Base-by-base conservation (phyloP, 2,888 invertebrate genomes). In the Brachycybe producta region DNA sequence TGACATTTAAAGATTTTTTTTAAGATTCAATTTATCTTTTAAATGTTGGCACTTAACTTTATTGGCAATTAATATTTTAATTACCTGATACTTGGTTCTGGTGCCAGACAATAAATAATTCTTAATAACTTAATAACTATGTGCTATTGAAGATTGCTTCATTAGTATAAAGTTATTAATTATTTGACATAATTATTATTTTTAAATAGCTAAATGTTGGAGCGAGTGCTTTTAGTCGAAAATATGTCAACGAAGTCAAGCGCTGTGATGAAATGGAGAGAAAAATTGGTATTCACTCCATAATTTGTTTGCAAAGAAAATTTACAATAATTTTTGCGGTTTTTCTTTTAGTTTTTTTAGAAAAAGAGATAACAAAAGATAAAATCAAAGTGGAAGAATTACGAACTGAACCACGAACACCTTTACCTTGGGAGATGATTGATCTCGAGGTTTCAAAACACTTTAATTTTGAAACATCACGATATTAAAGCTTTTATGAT, bases 191-290 rank as follows among this genome's bases (percentile, higher is more conserved):
- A n/a, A n/a, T n/a, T n/a, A n/a, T n/a, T 36, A 24, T 13, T 47
- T 50, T 39, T 57, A 65, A 70, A 35, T 67, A 95, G 94, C 72
- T 95, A 54, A 95, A 95, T 71, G 88, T 91, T 2, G 90, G 92
- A 69, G 88, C 94, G 26, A 97, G 94, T 72, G 88, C 91, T 36
- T 97, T 97, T 67, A 95, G 97, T 80, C 78, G 95, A 57, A 95
- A 95, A 68, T 97, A 94, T 72, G 95, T 95, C 54, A 91, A 90
- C 68, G 95, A 97, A 71, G 92, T 97, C 39, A 80, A 95, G 43
- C 79, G 95, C 46, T 95, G 94, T 67, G 95, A 97, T 71, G 97
- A 97, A 71, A 95, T 98, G 97, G 94, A 95, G 71, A 77, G 94
- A 52, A 94, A 94, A 67, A 74, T 95, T 24, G 80, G 95, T 69